phyloP scores from a whole-genome alignment of 2,113 vertebrate species.

The Dicrurus megarhynchus region DNA sequence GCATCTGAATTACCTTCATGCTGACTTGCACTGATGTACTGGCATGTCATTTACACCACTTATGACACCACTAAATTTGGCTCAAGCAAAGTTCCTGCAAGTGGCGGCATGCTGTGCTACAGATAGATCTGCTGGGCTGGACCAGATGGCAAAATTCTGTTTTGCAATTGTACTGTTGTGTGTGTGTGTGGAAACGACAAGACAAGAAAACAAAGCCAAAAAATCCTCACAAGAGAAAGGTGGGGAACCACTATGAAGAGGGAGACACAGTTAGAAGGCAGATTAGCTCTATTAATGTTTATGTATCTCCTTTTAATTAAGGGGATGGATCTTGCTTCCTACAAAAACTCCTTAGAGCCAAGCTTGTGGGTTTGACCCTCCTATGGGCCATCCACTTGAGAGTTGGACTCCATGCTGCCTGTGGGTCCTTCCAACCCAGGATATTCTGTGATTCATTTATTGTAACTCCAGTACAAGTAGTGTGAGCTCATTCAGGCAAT shows the following conservation, averaged over 20 bases:
- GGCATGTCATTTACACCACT: background rate
- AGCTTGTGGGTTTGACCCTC: background rate
- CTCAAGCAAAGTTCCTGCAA: background rate
- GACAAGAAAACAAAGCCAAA: background rate
- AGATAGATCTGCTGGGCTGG: background rate
- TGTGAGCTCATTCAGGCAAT: background rate
- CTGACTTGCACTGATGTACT: background rate
- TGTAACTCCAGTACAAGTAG: background rate
- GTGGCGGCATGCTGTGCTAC: background rate
- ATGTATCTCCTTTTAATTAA: background rate
- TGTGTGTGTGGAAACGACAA: background rate
- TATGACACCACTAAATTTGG: background rate
- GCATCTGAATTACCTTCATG: background rate
- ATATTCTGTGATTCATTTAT: background rate
- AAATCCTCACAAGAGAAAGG: background rate
- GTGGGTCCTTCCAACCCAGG: background rate
- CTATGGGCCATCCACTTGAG: background rate
- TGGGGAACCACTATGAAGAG: background rate
- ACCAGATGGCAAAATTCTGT: slow-evolving; percentile 3
- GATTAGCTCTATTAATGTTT: background rate
- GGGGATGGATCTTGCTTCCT: background rate
- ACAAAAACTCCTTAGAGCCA: background rate
- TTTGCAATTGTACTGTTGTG: background rate
- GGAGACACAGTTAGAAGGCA: background rate
- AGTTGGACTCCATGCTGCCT: background rate